Base-by-base conservation (phyloP, 2,888 invertebrate genomes). In the Amiota communis region DNA sequence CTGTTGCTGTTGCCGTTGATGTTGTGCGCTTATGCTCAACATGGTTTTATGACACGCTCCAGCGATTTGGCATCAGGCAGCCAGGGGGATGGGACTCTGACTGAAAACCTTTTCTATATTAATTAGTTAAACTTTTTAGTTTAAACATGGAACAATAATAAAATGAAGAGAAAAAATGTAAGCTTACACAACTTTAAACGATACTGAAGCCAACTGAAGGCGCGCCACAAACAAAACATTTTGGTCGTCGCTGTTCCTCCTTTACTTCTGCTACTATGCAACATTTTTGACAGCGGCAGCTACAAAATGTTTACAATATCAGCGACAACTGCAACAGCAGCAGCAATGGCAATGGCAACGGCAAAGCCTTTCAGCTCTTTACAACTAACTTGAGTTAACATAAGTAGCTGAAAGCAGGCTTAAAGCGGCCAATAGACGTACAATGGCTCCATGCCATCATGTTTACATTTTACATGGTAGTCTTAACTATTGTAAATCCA, bases 51-150 rank as follows among this genome's bases (percentile, higher is more conserved):
- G 59, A 59, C 59, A 59, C 59, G 59, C 23, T 59, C 20, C 13
- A 36, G 36, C 36, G 63, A 23, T 15, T 13, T 63, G 15, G 23
- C 63, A 17, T 11, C 63, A 23, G 23, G 23, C 23, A 23, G 23
- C 23, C 23, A 23, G 36, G n/a, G 46, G 63, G 17, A 2, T 23
- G 23, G 23, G 1, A 10, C 23, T 11, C 46, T 36, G 17, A 46
- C n/a, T 36, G 63, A n/a, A n/a, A n/a, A 23, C 13, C 63, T n/a
- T 36, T 63, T 63, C 46, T 36, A 63, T 63, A 63, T 63, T 63
- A 63, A 68, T 68, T 68, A 68, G 67, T 68, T 51, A 51, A 68
- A 53, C 67, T 68, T 68, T 68, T 68, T 68, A 53, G 53, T 51
- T 23, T n/a, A 13, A 53, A 23, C 67, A 59, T n/a, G 15, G 11